Evolutionary conservation across 2,113 vertebrate species (phyloP).

Genomic region (Coturnix japonica): DNA sequence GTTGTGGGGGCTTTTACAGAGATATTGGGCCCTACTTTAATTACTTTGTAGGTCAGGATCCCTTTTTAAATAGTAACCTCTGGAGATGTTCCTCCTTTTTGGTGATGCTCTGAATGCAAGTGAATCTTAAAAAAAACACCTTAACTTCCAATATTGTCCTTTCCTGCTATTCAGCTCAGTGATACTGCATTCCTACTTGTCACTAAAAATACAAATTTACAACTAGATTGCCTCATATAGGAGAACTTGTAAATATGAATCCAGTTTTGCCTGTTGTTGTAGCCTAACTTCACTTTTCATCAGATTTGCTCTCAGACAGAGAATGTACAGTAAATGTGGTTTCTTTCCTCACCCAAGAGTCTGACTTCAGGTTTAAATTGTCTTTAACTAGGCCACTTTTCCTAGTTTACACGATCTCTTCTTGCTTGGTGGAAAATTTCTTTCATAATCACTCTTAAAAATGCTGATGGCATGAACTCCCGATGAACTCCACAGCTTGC

Average conservation of each 20-base stretch:
- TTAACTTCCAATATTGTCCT: not conserved
- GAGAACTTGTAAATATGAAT: not conserved
- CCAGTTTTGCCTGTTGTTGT: not conserved
- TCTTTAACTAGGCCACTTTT: not conserved
- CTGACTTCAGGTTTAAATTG: not conserved
- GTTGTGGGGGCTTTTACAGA: not conserved
- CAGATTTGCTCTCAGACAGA: not conserved
- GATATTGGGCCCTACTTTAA: not conserved
- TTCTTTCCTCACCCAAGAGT: not conserved
- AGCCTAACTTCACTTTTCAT: not conserved
- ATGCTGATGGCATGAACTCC: conserved; percentile 28
- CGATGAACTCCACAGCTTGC: not conserved
- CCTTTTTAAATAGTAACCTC: not conserved
- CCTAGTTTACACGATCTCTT: not conserved
- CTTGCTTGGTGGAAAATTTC: not conserved
- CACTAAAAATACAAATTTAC: not conserved
- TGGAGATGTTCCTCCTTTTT: not conserved
- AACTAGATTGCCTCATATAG: not conserved
- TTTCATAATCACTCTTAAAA: conserved; percentile 27
- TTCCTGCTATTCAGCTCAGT: not conserved
- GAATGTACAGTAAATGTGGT: accelerated
- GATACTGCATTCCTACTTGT: not conserved
- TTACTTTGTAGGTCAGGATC: not conserved
- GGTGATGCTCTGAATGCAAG: not conserved
- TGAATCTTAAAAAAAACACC: not conserved